Evolutionary conservation across 2,888 invertebrate genomes (phyloP).

Genomic region (Cylloceria caligata): DNA sequence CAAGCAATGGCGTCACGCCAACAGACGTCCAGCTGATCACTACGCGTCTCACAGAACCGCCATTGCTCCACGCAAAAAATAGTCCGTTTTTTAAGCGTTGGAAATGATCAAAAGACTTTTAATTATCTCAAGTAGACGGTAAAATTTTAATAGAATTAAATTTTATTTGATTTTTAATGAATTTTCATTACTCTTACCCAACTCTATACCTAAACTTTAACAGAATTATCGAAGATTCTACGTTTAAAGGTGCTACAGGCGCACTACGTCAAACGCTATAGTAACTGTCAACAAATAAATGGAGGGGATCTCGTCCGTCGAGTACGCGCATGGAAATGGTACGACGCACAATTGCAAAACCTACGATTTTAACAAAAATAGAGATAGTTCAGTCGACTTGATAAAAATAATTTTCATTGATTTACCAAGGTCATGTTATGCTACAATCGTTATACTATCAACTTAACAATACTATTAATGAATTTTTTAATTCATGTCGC

Average conservation of each 20-base stretch:
- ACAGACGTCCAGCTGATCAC: slow-evolving; percentile 77
- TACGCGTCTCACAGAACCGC: slow-evolving; percentile 64
- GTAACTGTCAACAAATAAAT: slow-evolving; percentile 60
- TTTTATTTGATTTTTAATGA: background rate
- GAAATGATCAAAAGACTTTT: background rate
- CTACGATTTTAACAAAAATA: background rate
- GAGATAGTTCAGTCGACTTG: background rate
- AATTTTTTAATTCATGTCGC: slow-evolving; percentile 1
- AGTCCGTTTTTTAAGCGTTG: slow-evolving; percentile 64
- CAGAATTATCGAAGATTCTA: background rate
- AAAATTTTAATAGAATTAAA: background rate
- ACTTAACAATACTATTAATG: slow-evolving; percentile 9
- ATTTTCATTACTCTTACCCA: background rate
- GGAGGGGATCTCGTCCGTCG: background rate
- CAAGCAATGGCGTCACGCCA: slow-evolving; percentile 77
- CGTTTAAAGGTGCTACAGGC: background rate
- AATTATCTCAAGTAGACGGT: background rate
- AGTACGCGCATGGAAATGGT: background rate
- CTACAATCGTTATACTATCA: slow-evolving; percentile 11
- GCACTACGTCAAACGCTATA: slow-evolving; percentile 49
- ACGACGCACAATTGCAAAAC: background rate
- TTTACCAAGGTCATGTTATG: slow-evolving; percentile 6
- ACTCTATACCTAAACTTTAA: background rate
- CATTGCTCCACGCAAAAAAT: slow-evolving; percentile 65
- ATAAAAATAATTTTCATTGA: background rate